Evolutionary conservation across 1,140 invertebrate species (phyloP).

Genomic region (Chironomus striatipennis): DNA sequence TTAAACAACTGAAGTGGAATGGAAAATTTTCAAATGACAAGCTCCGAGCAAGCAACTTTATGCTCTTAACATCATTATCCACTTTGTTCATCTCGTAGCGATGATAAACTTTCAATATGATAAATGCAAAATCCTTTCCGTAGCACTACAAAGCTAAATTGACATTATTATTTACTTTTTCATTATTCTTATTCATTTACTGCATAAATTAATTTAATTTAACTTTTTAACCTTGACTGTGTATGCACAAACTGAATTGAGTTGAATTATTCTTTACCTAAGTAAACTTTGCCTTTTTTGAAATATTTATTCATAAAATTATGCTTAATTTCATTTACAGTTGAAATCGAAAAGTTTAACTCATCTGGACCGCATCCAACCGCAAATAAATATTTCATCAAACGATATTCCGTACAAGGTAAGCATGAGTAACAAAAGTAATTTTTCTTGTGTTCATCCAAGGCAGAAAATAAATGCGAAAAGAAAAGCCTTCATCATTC

Average conservation of each 20-base stretch:
- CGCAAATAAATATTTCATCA: slow-evolving; percentile 11
- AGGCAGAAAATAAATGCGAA: no score
- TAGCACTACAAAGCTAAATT: no score
- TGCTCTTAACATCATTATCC: no score
- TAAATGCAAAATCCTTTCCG: no score
- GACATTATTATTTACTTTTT: no score
- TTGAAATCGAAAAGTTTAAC: slow-evolving; percentile 41
- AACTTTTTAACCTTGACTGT: background rate
- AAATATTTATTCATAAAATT: background rate
- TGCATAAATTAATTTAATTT: background rate
- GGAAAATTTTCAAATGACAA: no score
- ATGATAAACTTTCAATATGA: no score
- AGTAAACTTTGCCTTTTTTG: background rate
- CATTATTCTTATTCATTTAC: background rate
- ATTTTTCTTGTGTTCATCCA: background rate
- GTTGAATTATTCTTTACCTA: background rate
- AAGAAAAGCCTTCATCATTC: background rate
- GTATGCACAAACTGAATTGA: background rate
- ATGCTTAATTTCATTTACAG: slow-evolving; percentile 33
- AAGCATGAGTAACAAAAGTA: background rate
- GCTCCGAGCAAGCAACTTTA: no score
- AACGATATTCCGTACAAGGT: background rate
- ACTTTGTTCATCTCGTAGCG: no score
- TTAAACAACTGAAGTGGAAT: no score
- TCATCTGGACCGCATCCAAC: slow-evolving; percentile 34